phyloP scores from a whole-genome alignment of 2,888 invertebrate genomes.

The Cheilosia variabilis region DNA sequence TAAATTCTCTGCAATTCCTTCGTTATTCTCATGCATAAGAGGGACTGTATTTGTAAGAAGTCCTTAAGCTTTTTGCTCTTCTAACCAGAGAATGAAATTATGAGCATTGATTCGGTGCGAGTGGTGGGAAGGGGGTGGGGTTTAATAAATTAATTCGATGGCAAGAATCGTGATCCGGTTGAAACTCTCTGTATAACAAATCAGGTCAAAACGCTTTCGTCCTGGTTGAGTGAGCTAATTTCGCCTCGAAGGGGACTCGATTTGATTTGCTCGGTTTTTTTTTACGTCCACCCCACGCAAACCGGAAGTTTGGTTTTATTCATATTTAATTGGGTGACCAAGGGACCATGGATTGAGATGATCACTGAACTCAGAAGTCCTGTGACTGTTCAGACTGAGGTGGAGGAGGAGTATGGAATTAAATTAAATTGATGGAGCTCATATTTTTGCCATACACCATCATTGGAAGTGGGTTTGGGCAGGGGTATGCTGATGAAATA shows the following conservation, averaged over 20 bases:
- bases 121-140: not conserved
- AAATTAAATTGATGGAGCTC: slow-evolving; percentile 55
- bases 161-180: slow-evolving; percentile 56
- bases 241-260: slow-evolving; percentile 44
- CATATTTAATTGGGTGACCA: slow-evolving; percentile 65
- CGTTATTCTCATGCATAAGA: slow-evolving; percentile 31
- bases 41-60: slow-evolving; percentile 8
- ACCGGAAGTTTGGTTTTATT: slow-evolving; percentile 68
- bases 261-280: slow-evolving; percentile 45
- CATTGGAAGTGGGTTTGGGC: slow-evolving; percentile 11
- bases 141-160: slow-evolving; percentile 69
- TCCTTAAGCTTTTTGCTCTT: slow-evolving; percentile 52
- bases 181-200: slow-evolving; percentile 26
- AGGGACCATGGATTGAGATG: slow-evolving; percentile 27
- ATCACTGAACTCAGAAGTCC: slow-evolving; percentile 1
- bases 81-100: slow-evolving; percentile 65
- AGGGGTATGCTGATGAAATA: slow-evolving; percentile 44
- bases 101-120: slow-evolving; percentile 50
- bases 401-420: slow-evolving; percentile 34
- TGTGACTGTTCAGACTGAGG: not conserved
- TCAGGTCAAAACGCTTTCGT: slow-evolving; percentile 68
- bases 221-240: slow-evolving; percentile 64
- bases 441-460: slow-evolving; percentile 1
- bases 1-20: slow-evolving; percentile 66
- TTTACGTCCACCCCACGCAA: not conserved